Evolutionary conservation across 1,140 invertebrate species (phyloP).

Genomic region (Bathynomus jamesi): DNA sequence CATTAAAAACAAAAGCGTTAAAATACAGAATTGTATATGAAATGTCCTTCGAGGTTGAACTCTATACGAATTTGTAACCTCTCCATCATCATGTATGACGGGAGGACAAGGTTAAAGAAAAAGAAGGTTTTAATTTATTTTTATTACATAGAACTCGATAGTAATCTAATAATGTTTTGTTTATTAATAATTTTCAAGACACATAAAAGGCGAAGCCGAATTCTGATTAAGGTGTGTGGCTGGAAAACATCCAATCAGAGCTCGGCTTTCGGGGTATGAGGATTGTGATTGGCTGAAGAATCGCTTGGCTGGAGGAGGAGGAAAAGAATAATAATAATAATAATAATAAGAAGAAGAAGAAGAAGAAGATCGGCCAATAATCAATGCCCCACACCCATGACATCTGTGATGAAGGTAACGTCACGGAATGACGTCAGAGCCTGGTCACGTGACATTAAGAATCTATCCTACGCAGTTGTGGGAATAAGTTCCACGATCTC

Average conservation of each 20-base stretch:
- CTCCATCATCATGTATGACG: too few relatives aligned
- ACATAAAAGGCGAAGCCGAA: not conserved
- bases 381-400: not conserved
- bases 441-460: not conserved
- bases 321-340: too few relatives aligned
- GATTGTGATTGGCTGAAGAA: not conserved
- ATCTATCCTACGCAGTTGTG: not conserved
- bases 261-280: not conserved
- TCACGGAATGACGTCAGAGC: not conserved
- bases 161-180: not conserved
- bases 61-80: too few relatives aligned
- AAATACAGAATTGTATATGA: too few relatives aligned
- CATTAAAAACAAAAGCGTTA: too few relatives aligned
- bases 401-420: not conserved
- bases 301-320: not conserved
- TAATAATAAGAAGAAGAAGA: too few relatives aligned
- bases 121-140: not conserved
- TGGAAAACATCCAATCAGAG: constrained; percentile 1
- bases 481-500: not conserved
- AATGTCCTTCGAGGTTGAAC: too few relatives aligned
- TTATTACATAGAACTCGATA: not conserved
- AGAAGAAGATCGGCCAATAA: not conserved
- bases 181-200: not conserved
- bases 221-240: constrained; percentile 1
- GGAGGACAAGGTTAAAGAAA: too few relatives aligned